A percentile compares a stretch with the other conserved stretches of the same genome.
These are phyloP conservation scores for Macrophya annulata DNA, from an alignment of 2,888 invertebrate genomes.

Conservation along the genomic window DNA sequence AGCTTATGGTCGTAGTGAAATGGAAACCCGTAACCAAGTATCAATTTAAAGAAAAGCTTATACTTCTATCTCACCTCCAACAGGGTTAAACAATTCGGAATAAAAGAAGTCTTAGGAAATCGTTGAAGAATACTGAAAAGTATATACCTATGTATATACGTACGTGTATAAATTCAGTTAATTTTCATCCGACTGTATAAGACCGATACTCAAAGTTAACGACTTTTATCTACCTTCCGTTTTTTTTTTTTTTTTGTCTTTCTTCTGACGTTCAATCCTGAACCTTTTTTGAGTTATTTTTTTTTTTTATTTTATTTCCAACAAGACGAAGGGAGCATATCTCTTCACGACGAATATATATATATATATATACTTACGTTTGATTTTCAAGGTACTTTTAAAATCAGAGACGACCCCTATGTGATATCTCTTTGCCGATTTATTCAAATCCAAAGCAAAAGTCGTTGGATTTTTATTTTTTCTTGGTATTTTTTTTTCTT, in stretches of 20 bases:
- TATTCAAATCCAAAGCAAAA: background rate
- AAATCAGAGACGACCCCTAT: background rate
- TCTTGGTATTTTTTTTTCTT: background rate
- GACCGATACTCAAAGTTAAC: background rate
- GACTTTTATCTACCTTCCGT: background rate
- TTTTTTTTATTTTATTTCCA: background rate
- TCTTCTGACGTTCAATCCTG: background rate
- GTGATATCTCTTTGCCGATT: background rate
- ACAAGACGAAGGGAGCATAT: background rate
- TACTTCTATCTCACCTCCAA: background rate
- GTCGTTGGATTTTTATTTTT: background rate
- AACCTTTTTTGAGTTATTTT: background rate
- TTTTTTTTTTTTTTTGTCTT: background rate
- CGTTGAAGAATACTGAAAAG: too few relatives aligned
- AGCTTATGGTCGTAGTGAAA: slow-evolving; percentile 14
- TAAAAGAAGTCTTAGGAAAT: background rate
- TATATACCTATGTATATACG: too few relatives aligned
- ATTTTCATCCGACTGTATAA: background rate
- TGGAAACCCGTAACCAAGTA: background rate
- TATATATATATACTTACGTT: background rate
- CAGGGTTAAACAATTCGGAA: background rate
- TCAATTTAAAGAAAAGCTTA: background rate
- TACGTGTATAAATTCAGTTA: too few relatives aligned
- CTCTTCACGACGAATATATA: background rate
- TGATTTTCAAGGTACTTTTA: background rate